Conservation (phyloP, 30 jellyfish, hydroid and myxozoan genomes). For the Rhopilema esculentum region DNA sequence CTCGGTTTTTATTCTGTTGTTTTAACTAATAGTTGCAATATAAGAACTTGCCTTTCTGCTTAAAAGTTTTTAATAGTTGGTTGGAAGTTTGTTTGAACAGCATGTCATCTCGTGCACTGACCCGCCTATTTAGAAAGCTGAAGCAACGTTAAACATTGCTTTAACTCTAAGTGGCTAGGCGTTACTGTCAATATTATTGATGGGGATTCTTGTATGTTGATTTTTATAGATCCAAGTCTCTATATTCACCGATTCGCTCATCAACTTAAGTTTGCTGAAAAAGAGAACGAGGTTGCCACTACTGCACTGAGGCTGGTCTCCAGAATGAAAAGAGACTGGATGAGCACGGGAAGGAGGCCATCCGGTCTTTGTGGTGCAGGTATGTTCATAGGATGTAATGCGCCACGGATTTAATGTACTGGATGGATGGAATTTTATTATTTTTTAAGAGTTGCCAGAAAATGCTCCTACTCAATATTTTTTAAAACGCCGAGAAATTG, state of each 20-base stretch:
- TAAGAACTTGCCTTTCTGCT: too few relatives aligned
- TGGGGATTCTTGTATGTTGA: neutral
- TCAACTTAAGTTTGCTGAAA: constrained; percentile 87
- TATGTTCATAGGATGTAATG: neutral
- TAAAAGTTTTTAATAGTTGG: neutral
- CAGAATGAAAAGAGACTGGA: constrained; percentile 98
- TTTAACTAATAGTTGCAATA: too few relatives aligned
- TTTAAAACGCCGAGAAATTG: too few relatives aligned
- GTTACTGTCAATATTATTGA: too few relatives aligned
- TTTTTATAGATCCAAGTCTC: constrained; percentile 84
- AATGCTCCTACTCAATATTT: neutral
- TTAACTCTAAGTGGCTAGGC: neutral
- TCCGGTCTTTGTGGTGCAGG: constrained; percentile 99
- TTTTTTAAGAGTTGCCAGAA: neutral
- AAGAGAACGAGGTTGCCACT: constrained; percentile 88
- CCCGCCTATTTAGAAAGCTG: neutral
- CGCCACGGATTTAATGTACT: neutral
- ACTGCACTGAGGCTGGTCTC: constrained; percentile 93
- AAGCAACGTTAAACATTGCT: neutral
- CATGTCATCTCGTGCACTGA: neutral
- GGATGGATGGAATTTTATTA: neutral
- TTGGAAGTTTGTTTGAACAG: neutral
- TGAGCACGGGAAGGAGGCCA: constrained; percentile 96
- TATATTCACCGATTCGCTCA: constrained; percentile 96
- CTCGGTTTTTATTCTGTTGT: too few relatives aligned